phyloP scores from a whole-genome alignment of 2,113 vertebrate species.

The Actenoides hombroni region DNA sequence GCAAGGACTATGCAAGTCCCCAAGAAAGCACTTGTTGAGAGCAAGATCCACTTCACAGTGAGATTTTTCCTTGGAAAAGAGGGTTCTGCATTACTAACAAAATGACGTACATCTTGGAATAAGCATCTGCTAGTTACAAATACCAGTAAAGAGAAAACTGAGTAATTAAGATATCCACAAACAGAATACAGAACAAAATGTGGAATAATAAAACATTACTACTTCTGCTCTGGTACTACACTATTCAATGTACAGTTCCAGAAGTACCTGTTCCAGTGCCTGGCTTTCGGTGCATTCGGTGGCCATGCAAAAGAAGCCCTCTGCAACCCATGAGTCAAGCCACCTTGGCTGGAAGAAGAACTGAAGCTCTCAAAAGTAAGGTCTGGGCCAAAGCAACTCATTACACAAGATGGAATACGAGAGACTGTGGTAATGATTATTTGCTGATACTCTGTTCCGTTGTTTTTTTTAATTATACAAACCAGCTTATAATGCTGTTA shows the following conservation, averaged over 20 bases:
- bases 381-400: not conserved
- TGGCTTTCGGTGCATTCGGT: rapidly evolving
- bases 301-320: not conserved
- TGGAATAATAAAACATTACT: not conserved
- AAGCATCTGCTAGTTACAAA: not conserved
- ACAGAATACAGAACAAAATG: not conserved
- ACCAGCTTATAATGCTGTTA: not conserved
- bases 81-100: not conserved
- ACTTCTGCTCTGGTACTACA: not conserved
- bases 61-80: not conserved
- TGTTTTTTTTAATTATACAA: not conserved
- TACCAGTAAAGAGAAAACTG: not conserved
- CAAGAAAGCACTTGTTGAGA: not conserved
- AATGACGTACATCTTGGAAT: not conserved
- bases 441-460: not conserved
- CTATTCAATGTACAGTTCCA: not conserved
- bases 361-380: not conserved
- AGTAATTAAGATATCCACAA: not conserved
- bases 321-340: rapidly evolving
- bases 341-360: not conserved
- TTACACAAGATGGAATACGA: not conserved
- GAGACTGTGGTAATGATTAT: not conserved
- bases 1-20: not conserved
- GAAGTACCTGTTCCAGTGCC: not conserved
- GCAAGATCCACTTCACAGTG: not conserved